Conservation (phyloP, 2,797 vertebrate genomes). For the Pseudotriccus pelzelni region DNA sequence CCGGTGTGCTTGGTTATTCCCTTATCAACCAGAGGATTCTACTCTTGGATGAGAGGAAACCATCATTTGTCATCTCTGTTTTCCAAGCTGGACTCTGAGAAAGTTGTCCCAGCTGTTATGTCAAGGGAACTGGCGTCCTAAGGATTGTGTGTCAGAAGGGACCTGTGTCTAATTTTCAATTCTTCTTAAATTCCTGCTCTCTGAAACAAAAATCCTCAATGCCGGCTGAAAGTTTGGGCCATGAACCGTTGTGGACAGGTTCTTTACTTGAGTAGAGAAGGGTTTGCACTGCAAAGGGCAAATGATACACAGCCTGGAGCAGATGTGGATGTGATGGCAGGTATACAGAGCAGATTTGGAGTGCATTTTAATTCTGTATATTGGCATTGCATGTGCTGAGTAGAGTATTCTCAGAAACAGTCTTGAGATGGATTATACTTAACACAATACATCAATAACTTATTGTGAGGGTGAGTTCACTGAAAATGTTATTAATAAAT, state of each 20-base stretch:
- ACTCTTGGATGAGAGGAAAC: neutral
- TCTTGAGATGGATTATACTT: neutral
- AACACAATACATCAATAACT: neutral
- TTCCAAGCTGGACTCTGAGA: neutral
- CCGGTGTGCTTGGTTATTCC: neutral
- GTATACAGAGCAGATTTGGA: neutral
- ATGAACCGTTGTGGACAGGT: neutral
- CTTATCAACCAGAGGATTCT: neutral
- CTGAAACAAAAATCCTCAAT: neutral
- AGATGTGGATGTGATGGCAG: neutral
- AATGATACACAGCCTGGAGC: neutral
- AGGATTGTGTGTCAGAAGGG: neutral
- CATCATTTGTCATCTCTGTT: neutral
- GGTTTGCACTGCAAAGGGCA: conserved; percentile 10
- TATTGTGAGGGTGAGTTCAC: neutral
- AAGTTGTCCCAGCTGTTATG: neutral
- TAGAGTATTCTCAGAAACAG: neutral
- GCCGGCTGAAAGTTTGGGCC: neutral
- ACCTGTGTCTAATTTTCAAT: neutral
- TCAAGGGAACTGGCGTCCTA: neutral
- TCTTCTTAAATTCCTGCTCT: neutral
- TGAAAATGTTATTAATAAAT: neutral
- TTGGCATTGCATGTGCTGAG: neutral
- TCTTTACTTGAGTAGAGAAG: neutral
- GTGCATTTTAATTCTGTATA: neutral